These are phyloP conservation scores for Typhlomys cinereus DNA, from an alignment of 2,113 vertebrate species.

Conservation along the genomic window DNA sequence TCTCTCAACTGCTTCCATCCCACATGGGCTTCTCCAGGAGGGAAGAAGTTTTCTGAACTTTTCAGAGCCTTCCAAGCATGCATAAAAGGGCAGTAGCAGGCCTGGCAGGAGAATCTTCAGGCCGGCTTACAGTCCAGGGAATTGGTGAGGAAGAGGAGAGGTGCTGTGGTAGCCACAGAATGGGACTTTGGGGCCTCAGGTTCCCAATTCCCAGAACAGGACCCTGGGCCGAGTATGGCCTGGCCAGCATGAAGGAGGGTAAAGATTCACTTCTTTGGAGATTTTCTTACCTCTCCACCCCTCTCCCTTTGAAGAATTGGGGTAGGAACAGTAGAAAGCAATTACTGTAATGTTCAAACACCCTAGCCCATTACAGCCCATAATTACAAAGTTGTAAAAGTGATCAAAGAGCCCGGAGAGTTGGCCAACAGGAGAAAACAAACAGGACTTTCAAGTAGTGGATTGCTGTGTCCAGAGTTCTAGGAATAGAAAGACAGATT, in stretches of 20 bases:
- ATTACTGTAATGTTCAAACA: constrained; percentile 74
- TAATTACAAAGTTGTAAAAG: constrained; percentile 81
- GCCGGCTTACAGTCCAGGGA: neutral
- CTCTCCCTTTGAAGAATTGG: constrained; percentile 65
- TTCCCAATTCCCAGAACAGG: neutral
- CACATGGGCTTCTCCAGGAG: neutral
- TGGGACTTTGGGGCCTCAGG: neutral
- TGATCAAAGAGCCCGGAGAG: constrained; percentile 70
- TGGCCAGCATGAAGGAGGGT: neutral
- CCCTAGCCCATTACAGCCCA: constrained; percentile 71
- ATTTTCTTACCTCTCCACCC: constrained; percentile 50
- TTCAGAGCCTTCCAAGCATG: neutral
- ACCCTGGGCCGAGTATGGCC: neutral
- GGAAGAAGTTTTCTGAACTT: neutral
- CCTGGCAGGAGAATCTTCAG: neutral
- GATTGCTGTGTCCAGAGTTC: constrained; percentile 52
- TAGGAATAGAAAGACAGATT: constrained; percentile 57
- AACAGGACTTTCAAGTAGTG: constrained; percentile 74
- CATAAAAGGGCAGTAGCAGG: neutral
- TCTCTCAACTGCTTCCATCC: neutral
- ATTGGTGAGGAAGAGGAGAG: neutral
- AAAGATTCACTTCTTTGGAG: constrained; percentile 49
- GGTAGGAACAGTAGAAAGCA: constrained; percentile 72
- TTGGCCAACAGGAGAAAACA: constrained; percentile 67
- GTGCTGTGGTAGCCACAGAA: neutral